Conservation (phyloP, 2,113 vertebrate species). For the Sialia sialis region DNA sequence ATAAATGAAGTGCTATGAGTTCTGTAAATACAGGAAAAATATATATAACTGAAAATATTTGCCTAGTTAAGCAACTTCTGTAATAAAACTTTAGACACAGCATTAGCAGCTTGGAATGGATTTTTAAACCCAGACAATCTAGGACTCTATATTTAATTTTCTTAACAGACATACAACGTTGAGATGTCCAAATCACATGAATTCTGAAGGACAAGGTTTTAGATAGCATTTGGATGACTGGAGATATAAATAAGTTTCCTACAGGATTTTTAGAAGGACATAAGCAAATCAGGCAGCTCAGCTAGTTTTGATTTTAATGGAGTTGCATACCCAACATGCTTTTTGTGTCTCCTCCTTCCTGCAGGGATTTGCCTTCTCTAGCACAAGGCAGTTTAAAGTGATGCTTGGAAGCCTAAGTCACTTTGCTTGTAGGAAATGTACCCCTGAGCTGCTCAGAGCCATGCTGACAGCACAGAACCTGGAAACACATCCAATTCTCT, state of each 20-base stretch:
- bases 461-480: neutral
- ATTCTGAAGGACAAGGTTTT: neutral
- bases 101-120: neutral
- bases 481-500: neutral
- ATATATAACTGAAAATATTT: slow-evolving; percentile 42
- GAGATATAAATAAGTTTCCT: neutral
- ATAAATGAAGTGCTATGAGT: slow-evolving; percentile 33
- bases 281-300: neutral
- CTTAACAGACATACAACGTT: neutral
- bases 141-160: neutral
- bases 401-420: neutral
- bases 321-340: neutral
- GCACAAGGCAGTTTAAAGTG: neutral
- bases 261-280: neutral
- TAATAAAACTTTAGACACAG: neutral
- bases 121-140: neutral
- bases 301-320: neutral
- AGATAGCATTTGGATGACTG: neutral
- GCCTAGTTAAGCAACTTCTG: slow-evolving; percentile 46
- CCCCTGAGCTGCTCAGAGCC: neutral
- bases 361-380: neutral
- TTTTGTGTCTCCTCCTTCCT: neutral
- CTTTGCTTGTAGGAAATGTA: neutral
- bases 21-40: slow-evolving; percentile 25
- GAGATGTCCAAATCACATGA: neutral